Base-by-base conservation (phyloP, 2,888 invertebrate species). In the Platerodrilus igneus region DNA sequence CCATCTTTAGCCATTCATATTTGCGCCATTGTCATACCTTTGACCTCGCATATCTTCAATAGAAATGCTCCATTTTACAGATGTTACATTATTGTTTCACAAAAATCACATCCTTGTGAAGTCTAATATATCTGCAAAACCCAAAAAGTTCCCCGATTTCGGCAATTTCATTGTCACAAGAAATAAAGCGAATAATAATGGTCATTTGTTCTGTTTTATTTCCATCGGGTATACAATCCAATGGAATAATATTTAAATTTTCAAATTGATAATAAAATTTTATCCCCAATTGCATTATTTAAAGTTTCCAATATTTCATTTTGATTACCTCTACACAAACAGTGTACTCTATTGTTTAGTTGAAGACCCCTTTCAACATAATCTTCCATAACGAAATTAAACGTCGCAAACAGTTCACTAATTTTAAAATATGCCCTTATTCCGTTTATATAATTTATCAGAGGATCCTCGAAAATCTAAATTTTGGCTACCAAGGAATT, bases 191-290 rank as follows among this genome's bases (percentile, higher is more conserved):
- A n/a, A n/a, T n/a, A n/a, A n/a, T n/a, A 27, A 48, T 15, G 18
- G 45, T 43, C 22, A 55, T 31, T 47, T 53, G 52, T 37, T 53
- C 53, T 5, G 33, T 39, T 10, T 42, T 38, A 35, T 42, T 45
- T 32, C 28, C 33, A 31, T 52, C 52, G n/a, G 43, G 46, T 11
- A 49, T 51, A 17, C 48, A 51, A 19, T 54, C 49, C 13, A n/a
- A n/a, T n/a, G n/a, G n/a, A n/a, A n/a, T n/a, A n/a, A n/a, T n/a
- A n/a, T n/a, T n/a, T n/a, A n/a, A n/a, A n/a, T n/a, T n/a, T n/a
- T n/a, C n/a, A n/a, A n/a, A n/a, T n/a, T n/a, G n/a, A n/a, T n/a
- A n/a, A n/a, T n/a, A n/a, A n/a, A n/a, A n/a, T n/a, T n/a, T n/a
- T n/a, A n/a, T n/a, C n/a, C n/a, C n/a, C n/a, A n/a, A n/a, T n/a